Conservation (phyloP, 2,888 invertebrate genomes). For the Steinernema hermaphroditum region DNA sequence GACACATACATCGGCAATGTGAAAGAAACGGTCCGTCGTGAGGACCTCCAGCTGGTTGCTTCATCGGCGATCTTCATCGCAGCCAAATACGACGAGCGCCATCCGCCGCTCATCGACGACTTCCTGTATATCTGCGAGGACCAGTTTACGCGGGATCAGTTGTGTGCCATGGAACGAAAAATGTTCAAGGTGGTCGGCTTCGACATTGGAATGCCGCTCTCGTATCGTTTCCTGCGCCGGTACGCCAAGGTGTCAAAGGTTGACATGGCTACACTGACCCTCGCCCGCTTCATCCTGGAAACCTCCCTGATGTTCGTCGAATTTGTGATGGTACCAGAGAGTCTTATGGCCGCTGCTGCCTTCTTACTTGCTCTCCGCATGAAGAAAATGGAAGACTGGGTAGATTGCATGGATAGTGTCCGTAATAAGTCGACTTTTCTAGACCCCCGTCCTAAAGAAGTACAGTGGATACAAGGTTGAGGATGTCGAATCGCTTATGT, state of each 20-base stretch:
- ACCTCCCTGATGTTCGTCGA: slow-evolving; percentile 87
- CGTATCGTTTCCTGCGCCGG: slow-evolving; percentile 91
- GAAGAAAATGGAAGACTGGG: slow-evolving; percentile 67
- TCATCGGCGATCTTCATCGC: slow-evolving; percentile 84
- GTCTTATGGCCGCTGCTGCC: slow-evolving; percentile 85
- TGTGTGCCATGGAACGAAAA: slow-evolving; percentile 86
- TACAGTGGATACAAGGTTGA: slow-evolving; percentile 53
- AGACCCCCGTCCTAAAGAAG: slow-evolving; percentile 56
- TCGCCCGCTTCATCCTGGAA: slow-evolving; percentile 92
- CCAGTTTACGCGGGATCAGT: slow-evolving; percentile 81
- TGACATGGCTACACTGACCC: slow-evolving; percentile 86
- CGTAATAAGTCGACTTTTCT: too few relatives aligned
- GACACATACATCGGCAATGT: slow-evolving; percentile 80
- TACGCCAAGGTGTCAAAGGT: slow-evolving; percentile 74
- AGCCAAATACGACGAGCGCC: slow-evolving; percentile 93
- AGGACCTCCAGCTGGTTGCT: slow-evolving; percentile 27
- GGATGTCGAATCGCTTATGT: slow-evolving; percentile 55
- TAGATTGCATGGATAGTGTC: too few relatives aligned
- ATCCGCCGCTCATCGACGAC: slow-evolving; percentile 90
- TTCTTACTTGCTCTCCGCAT: slow-evolving; percentile 85
- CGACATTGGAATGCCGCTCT: slow-evolving; percentile 92
- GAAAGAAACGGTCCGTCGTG: slow-evolving; percentile 71
- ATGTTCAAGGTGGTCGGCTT: slow-evolving; percentile 82
- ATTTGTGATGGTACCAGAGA: slow-evolving; percentile 79
- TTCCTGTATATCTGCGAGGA: slow-evolving; percentile 96